Evolutionary conservation across 2,888 invertebrate species (phyloP).

Genomic region (Dichetophora obliterata): DNA sequence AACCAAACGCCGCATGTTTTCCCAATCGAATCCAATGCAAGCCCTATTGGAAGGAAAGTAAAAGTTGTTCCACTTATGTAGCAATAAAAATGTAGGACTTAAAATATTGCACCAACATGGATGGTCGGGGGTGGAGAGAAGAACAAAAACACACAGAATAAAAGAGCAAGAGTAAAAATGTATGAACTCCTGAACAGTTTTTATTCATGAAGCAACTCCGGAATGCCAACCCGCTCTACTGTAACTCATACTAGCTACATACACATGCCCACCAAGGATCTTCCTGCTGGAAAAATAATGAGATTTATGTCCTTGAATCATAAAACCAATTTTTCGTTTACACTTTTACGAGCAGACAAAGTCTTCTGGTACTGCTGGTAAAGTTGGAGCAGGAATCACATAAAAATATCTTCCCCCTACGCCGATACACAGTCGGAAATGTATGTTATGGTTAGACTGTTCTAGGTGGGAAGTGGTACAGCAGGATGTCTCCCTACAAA

Average conservation of each 20-base stretch:
- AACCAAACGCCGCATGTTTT: not conserved
- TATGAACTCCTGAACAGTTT: slow-evolving; percentile 4
- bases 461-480: slow-evolving; percentile 27
- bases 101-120: slow-evolving; percentile 59
- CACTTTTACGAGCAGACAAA: slow-evolving; percentile 63
- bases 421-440: not conserved
- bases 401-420: slow-evolving; percentile 37
- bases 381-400: slow-evolving; percentile 21
- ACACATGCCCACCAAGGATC: slow-evolving; percentile 47
- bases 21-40: slow-evolving; percentile 19
- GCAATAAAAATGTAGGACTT: slow-evolving; percentile 65
- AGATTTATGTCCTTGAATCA: slow-evolving; percentile 52
- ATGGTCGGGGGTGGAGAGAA: slow-evolving; percentile 10
- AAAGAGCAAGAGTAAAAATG: slow-evolving; percentile 28
- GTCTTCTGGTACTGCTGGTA: slow-evolving; percentile 50
- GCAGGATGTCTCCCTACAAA: slow-evolving; percentile 30
- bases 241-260: not conserved
- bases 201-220: slow-evolving; percentile 10
- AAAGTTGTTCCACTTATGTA: slow-evolving; percentile 51
- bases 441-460: slow-evolving; percentile 3
- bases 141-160: slow-evolving; percentile 18
- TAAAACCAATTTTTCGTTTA: slow-evolving; percentile 58
- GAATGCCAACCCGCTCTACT: slow-evolving; percentile 31
- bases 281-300: slow-evolving; percentile 65
- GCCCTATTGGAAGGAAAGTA: slow-evolving; percentile 36